These are phyloP conservation scores for Hipparchia sbordonii DNA, from an alignment of 2,888 invertebrate genomes.

Conservation along the genomic window DNA sequence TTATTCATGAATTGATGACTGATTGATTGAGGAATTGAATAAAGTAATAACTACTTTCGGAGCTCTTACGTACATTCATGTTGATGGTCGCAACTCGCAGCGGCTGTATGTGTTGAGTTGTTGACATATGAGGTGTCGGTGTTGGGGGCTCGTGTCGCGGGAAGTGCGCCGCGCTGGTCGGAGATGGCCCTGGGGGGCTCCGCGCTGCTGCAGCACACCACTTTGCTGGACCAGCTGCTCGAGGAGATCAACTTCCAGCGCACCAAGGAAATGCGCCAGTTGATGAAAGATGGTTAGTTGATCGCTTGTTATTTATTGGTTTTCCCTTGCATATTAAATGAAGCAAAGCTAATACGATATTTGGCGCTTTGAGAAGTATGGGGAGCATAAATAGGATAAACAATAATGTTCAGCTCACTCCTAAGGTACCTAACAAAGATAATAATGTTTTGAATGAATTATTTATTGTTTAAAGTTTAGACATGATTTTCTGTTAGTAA, in stretches of 20 bases:
- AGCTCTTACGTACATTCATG: neutral
- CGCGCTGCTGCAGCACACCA: slow-evolving; percentile 76
- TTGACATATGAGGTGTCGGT: slow-evolving; percentile 46
- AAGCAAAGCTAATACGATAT: too few relatives aligned
- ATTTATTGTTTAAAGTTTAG: too few relatives aligned
- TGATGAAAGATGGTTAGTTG: slow-evolving; percentile 91
- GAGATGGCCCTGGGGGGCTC: slow-evolving; percentile 72
- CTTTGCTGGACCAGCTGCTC: slow-evolving; percentile 91
- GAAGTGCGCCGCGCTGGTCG: slow-evolving; percentile 25
- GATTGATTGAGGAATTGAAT: too few relatives aligned
- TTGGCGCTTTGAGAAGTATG: too few relatives aligned
- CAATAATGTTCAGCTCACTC: too few relatives aligned
- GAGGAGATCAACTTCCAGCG: slow-evolving; percentile 97
- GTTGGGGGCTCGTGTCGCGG: slow-evolving; percentile 39
- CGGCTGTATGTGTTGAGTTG: slow-evolving; percentile 32
- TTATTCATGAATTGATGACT: too few relatives aligned
- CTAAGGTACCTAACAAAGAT: too few relatives aligned
- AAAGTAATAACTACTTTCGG: neutral
- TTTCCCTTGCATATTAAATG: neutral
- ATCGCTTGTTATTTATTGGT: slow-evolving; percentile 25
- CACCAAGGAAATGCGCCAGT: slow-evolving; percentile 94
- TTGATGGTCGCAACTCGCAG: neutral
- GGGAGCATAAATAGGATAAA: too few relatives aligned
- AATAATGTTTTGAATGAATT: too few relatives aligned
- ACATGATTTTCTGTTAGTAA: too few relatives aligned